Conservation (phyloP, 1,140 invertebrate species). For the Aphelenchoides fujianensis region DNA sequence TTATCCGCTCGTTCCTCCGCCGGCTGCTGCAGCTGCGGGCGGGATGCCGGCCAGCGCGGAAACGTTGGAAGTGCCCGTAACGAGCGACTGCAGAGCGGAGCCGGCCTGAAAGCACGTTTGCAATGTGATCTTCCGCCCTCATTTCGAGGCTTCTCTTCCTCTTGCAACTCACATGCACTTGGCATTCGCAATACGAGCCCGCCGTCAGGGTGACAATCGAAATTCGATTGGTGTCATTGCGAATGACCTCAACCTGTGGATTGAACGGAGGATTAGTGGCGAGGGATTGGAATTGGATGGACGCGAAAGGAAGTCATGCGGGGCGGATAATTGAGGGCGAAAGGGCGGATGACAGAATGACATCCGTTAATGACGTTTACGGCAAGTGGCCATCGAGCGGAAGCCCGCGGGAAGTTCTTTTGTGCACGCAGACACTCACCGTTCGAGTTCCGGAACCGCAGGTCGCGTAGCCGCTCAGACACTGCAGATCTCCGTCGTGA, state of each 20-base stretch:
- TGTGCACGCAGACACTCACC: too few relatives aligned
- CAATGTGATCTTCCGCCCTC: background rate
- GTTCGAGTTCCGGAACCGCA: background rate
- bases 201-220: background rate
- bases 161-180: slow-evolving; percentile 67
- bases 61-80: background rate
- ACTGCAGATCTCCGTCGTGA: slow-evolving; percentile 3
- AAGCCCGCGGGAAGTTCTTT: too few relatives aligned
- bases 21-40: background rate
- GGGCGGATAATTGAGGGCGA: background rate
- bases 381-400: too few relatives aligned
- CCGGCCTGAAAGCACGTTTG: background rate
- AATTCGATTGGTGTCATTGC: slow-evolving; percentile 5
- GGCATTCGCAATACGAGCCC: slow-evolving; percentile 57
- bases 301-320: too few relatives aligned
- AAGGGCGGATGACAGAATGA: background rate
- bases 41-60: background rate
- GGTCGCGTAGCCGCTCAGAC: slow-evolving; percentile 11
- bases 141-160: background rate
- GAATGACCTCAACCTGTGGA: background rate
- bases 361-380: background rate
- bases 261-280: too few relatives aligned
- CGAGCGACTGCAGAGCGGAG: slow-evolving; percentile 1
- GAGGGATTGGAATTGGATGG: too few relatives aligned
- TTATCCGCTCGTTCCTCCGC: background rate